A percentile compares a stretch with the other conserved stretches of the same genome.
Evolutionary conservation across 2,888 invertebrate genomes (phyloP).

Genomic region (Ormyrus rosae): DNA sequence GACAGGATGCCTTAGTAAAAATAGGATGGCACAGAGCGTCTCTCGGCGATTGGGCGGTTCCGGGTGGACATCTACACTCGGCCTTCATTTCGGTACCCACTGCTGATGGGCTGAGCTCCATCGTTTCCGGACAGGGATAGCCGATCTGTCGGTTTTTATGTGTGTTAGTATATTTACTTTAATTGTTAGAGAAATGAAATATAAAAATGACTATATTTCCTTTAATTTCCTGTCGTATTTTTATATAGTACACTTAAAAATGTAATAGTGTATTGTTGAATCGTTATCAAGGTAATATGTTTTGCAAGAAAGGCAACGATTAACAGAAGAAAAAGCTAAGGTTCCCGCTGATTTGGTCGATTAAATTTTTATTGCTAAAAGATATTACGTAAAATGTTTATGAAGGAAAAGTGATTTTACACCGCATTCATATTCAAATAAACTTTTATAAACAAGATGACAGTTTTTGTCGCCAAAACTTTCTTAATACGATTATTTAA

Average conservation of each 20-base stretch:
- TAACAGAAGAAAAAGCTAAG: no score
- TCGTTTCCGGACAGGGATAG: constrained; percentile 89
- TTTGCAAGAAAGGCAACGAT: no score
- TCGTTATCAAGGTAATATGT: no score
- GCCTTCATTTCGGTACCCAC: constrained; percentile 81
- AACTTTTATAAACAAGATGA: background rate
- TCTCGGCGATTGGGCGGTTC: constrained; percentile 83
- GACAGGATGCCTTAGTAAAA: constrained; percentile 86
- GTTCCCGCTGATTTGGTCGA: no score
- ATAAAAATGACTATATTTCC: no score
- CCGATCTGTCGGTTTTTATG: constrained; percentile 77
- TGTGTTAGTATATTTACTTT: background rate
- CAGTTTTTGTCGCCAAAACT: background rate
- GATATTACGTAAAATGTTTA: no score
- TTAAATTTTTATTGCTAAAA: no score
- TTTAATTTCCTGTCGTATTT: no score
- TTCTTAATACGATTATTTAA: no score
- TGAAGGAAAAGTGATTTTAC: background rate
- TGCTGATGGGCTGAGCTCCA: constrained; percentile 85
- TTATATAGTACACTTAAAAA: no score
- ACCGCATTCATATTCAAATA: background rate
- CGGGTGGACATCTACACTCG: constrained; percentile 90
- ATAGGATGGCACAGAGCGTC: constrained; percentile 85
- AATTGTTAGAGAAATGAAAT: no score
- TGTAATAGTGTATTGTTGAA: no score